A percentile compares a stretch with the other conserved stretches of the same genome.
Evolutionary conservation across 2,797 vertebrate species (phyloP).

Genomic region (Acomys russatus): DNA sequence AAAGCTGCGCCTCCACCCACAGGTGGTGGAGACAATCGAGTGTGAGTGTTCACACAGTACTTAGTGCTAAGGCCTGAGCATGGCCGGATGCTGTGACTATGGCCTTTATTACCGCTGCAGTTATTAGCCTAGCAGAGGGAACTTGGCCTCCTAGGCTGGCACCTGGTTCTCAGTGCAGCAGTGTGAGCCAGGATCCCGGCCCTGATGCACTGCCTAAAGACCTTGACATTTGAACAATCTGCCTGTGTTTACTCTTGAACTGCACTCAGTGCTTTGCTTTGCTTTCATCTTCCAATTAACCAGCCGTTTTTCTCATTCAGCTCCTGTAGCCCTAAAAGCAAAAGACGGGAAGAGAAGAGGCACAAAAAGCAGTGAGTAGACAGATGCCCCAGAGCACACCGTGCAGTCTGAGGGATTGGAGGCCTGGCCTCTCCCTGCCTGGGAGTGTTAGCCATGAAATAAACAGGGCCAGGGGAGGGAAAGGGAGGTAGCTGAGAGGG

Average conservation of each 20-base stretch:
- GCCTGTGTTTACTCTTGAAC: constrained; percentile 79
- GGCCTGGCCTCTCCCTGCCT: neutral
- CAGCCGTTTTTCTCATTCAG: constrained; percentile 90
- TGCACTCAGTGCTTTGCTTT: neutral
- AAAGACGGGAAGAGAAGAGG: constrained; percentile 96
- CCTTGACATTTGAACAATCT: neutral
- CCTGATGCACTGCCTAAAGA: neutral
- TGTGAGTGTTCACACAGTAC: neutral
- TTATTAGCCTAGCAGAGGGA: neutral
- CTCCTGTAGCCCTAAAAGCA: constrained; percentile 94
- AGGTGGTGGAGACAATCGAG: neutral
- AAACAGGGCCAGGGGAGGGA: neutral
- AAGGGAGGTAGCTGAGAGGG: neutral
- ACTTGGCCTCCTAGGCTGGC: accelerated
- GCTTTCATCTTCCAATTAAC: constrained; percentile 79
- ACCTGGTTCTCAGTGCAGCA: accelerated
- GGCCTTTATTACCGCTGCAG: neutral
- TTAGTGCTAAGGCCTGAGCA: neutral
- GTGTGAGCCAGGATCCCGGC: neutral
- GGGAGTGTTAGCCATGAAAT: too few species aligned
- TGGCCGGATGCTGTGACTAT: too few species aligned
- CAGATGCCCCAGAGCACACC: neutral
- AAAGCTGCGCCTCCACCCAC: neutral
- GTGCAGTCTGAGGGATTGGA: neutral
- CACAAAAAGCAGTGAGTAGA: constrained; percentile 97